Percentiles rank a stretch among this genome's conserved stretches.
Conservation (phyloP, 2,888 invertebrate genomes). For the Plagodis dolabraria region DNA sequence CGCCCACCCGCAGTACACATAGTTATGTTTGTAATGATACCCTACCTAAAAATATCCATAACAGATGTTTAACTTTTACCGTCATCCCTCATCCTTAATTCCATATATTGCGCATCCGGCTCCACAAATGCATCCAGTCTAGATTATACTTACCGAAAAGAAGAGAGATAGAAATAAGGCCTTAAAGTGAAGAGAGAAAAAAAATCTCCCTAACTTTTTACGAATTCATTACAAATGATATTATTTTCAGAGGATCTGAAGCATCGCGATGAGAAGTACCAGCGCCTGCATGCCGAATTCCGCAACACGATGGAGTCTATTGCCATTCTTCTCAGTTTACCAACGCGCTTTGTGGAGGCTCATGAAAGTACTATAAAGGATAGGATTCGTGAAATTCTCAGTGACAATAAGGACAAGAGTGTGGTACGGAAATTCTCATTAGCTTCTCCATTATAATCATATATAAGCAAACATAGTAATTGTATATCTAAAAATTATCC, state of each 20-base stretch:
- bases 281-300: constrained; percentile 87
- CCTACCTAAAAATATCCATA: too few species aligned
- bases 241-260: constrained; percentile 86
- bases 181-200: too few species aligned
- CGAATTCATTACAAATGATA: neutral
- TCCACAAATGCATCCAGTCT: too few species aligned
- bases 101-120: too few species aligned
- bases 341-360: constrained; percentile 90
- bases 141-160: too few species aligned
- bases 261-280: constrained; percentile 88
- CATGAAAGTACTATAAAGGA: constrained; percentile 92
- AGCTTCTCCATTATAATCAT: neutral
- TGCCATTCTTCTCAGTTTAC: constrained; percentile 88
- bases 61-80: too few species aligned
- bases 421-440: constrained; percentile 82
- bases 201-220: too few species aligned
- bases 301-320: constrained; percentile 89
- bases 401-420: constrained; percentile 91
- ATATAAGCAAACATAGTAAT: neutral
- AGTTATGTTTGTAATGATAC: too few species aligned
- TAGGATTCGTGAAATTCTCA: constrained; percentile 89
- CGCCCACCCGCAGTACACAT: too few species aligned
- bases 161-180: too few species aligned
- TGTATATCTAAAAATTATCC: too few species aligned
- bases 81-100: too few species aligned